Base-by-base conservation (phyloP, 2,888 invertebrate genomes). In the Lithodes maja region DNA sequence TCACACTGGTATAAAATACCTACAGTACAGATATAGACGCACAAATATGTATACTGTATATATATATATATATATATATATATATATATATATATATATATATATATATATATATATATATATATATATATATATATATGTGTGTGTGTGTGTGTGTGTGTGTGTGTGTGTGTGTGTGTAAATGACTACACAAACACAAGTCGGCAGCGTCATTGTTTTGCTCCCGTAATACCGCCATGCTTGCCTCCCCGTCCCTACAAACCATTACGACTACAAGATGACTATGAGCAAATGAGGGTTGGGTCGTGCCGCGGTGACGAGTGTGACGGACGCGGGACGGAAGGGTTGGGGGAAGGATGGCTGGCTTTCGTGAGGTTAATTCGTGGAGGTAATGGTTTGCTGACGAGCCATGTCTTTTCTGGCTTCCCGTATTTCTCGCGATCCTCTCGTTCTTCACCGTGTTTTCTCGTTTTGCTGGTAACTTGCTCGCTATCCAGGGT, bases 311-410 rank as follows among this genome's bases (percentile, higher is more conserved):
- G 69, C 74, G 15, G 55, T 0, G 61, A 82, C 1, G 61, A 69
- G 50, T 33, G 50, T 82, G 68, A 12, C 12, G 33, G 7, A 52
- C 7, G 68, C 15, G 68, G 80, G 50, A 78, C 15, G 17, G 85
- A 54, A 15, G 80, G 71, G 17, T 69, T 49, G 68, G 50, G 79
- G 54, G n/a, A 68, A 69, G 71, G 71, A 78, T 9, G 55, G 80
- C 17, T n/a, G 80, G 71, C 53, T 83, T 83, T 83, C 69, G 83
- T 74, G 74, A 9, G 54, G 83, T 15, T 83, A 74, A 83, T 83
- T 83, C 83, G 2, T 50, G 17, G 17, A 71, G 71, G 71, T 83
- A 74, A 83, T 83, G 54, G 69, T 83, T 52, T 83, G 71, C 12
- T n/a, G 82, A 61, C 77, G 77, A 77, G 52, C 49, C 49, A 49